phyloP scores from a whole-genome alignment of 2,888 invertebrate genomes.

The Asteroscopus sphinx region DNA sequence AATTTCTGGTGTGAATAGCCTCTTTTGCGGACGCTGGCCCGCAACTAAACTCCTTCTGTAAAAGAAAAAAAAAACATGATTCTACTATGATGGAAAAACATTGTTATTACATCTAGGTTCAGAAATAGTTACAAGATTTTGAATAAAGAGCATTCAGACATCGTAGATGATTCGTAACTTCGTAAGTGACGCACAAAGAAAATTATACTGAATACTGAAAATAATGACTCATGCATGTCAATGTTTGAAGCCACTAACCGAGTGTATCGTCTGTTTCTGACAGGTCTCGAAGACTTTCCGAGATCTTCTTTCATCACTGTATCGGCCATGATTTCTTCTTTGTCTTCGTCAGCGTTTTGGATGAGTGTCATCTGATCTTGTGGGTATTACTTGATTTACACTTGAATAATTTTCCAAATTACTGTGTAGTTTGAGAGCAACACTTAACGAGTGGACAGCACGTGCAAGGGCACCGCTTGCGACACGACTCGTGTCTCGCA shows the following conservation, averaged over 20 bases:
- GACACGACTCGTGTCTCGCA: conserved; percentile 83
- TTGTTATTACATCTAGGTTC: conserved; percentile 4
- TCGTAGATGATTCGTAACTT: conserved; percentile 46
- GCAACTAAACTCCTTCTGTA: conserved; percentile 89
- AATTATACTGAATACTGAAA: conserved; percentile 77
- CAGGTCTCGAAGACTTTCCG: conserved; percentile 90
- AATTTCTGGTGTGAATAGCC: conserved; percentile 94
- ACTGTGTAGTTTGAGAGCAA: conserved; percentile 48
- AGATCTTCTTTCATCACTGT: conserved; percentile 79
- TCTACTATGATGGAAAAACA: conserved; percentile 21
- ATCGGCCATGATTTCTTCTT: conserved; percentile 75
- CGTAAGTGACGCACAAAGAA: conserved; percentile 85
- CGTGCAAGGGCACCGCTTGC: conserved; percentile 84
- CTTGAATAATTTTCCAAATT: conserved; percentile 51
- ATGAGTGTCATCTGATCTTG: conserved; percentile 81
- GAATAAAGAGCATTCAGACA: conserved; percentile 64
- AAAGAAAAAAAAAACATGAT: conserved; percentile 50
- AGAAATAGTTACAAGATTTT: conserved; percentile 30
- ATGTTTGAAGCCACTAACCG: conserved; percentile 87
- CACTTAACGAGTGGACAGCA: conserved; percentile 68
- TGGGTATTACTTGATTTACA: conserved; percentile 50
- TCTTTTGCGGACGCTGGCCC: conserved; percentile 92
- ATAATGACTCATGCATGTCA: conserved; percentile 77
- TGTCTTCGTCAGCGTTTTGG: conserved; percentile 69
- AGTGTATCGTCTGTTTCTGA: conserved; percentile 93